phyloP scores from a whole-genome alignment of 2,888 invertebrate genomes.

The Ommatoiulus sabulosus region DNA sequence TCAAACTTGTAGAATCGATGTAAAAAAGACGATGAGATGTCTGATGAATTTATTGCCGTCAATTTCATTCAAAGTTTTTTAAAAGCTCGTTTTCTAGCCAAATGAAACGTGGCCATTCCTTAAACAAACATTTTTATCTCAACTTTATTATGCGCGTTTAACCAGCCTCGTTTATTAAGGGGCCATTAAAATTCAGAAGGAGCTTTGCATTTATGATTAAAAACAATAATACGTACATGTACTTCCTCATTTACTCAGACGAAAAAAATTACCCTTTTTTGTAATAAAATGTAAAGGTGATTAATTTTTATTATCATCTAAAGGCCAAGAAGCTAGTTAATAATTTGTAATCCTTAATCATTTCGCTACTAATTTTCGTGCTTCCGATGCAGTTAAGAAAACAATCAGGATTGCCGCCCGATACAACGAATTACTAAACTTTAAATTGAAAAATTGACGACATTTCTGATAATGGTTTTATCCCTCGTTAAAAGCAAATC shows the following conservation, averaged over 20 bases:
- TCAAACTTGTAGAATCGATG: neutral
- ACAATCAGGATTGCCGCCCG: too few relatives aligned
- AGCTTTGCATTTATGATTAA: neutral
- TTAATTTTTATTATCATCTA: too few relatives aligned
- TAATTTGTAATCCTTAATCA: too few relatives aligned
- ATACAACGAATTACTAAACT: too few relatives aligned
- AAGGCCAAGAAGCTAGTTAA: too few relatives aligned
- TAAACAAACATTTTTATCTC: neutral
- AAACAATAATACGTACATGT: neutral
- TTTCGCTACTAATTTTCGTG: too few relatives aligned
- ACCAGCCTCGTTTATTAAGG: neutral
- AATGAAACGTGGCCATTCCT: neutral
- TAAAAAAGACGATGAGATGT: neutral
- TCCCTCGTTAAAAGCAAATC: too few relatives aligned
- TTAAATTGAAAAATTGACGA: too few relatives aligned
- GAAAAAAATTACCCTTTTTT: too few relatives aligned
- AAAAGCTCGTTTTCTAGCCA: slow-evolving; percentile 1
- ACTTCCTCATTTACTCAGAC: neutral
- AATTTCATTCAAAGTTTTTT: neutral
- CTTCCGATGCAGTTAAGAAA: too few relatives aligned
- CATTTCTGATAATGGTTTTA: too few relatives aligned
- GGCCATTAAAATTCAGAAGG: neutral
- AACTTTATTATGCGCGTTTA: neutral
- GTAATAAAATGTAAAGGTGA: too few relatives aligned
- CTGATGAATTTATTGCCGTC: neutral